phyloP scores from a whole-genome alignment of 2,888 invertebrate genomes.

The Eupithecia abbreviata region DNA sequence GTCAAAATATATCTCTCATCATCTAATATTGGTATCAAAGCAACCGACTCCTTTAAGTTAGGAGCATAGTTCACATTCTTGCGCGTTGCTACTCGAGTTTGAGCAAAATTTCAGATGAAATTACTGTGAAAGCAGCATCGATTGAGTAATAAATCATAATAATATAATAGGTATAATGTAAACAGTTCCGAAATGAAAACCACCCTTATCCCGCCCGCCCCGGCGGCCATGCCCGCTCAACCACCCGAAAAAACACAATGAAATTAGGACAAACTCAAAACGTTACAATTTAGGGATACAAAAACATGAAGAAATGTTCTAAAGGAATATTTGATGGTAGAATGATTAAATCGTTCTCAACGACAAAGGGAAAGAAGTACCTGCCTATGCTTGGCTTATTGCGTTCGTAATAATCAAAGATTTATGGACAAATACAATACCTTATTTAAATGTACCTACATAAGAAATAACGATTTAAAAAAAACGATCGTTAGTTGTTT shows the following conservation, averaged over 20 bases:
- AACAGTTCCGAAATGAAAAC: constrained; percentile 66
- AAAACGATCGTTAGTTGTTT: background rate
- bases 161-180: constrained; percentile 78
- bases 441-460: background rate
- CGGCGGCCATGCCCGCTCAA: constrained; percentile 44
- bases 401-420: background rate
- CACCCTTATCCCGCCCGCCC: constrained; percentile 50
- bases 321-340: constrained; percentile 17
- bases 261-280: constrained; percentile 51
- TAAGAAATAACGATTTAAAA: background rate
- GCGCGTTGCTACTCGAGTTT: constrained; percentile 51
- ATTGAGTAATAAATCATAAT: constrained; percentile 81
- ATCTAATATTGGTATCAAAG: constrained; percentile 64
- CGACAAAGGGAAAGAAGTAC: constrained; percentile 4
- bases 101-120: constrained; percentile 70
- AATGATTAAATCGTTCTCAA: constrained; percentile 13
- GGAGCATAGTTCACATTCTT: constrained; percentile 75
- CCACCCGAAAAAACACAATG: constrained; percentile 57
- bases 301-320: constrained; percentile 29
- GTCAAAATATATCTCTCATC: too few species aligned
- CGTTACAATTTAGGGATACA: constrained; percentile 38
- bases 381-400: constrained; percentile 3
- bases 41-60: constrained; percentile 67
- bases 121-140: constrained; percentile 68
- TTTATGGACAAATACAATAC: background rate